Conservation (phyloP, 2,888 invertebrate genomes). For the Ochropleura leucogaster region DNA sequence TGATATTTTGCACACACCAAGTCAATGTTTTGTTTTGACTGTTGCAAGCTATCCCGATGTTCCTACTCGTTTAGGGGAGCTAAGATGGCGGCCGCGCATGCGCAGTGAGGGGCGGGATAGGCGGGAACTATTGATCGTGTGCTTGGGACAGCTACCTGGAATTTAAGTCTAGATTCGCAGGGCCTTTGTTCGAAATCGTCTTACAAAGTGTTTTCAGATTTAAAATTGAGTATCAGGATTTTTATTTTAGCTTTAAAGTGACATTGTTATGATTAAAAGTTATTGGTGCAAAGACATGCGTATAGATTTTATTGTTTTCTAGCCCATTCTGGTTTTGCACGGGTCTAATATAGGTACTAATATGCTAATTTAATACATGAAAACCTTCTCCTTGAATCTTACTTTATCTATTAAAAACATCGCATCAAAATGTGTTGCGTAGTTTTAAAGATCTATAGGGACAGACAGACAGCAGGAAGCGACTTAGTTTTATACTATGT, state of each 20-base stretch:
- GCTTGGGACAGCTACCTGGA: conserved; percentile 71
- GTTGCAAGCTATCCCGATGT: conserved; percentile 64
- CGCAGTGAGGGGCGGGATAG: conserved; percentile 68
- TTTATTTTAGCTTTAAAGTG: neutral
- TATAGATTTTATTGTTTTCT: conserved; percentile 15
- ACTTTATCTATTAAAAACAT: too few relatives aligned
- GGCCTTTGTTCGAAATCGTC: conserved; percentile 22
- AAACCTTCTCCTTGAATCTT: too few relatives aligned
- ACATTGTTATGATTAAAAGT: neutral
- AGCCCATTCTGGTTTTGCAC: too few relatives aligned
- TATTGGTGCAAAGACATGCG: neutral
- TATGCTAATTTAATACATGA: too few relatives aligned
- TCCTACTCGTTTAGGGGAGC: conserved; percentile 52
- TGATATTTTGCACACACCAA: conserved; percentile 46
- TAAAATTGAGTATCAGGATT: neutral
- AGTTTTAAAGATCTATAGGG: too few relatives aligned
- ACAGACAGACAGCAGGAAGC: too few relatives aligned
- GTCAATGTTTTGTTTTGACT: conserved; percentile 73
- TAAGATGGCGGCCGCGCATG: conserved; percentile 78
- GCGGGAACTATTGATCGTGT: conserved; percentile 81
- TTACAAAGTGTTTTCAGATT: neutral
- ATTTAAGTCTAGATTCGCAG: conserved; percentile 53
- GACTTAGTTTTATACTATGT: too few relatives aligned
- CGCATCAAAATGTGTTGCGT: too few relatives aligned
- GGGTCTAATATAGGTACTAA: too few relatives aligned